These are phyloP conservation scores for Drosophila greeni DNA, from an alignment of 2,888 invertebrate species.

Conservation along the genomic window DNA sequence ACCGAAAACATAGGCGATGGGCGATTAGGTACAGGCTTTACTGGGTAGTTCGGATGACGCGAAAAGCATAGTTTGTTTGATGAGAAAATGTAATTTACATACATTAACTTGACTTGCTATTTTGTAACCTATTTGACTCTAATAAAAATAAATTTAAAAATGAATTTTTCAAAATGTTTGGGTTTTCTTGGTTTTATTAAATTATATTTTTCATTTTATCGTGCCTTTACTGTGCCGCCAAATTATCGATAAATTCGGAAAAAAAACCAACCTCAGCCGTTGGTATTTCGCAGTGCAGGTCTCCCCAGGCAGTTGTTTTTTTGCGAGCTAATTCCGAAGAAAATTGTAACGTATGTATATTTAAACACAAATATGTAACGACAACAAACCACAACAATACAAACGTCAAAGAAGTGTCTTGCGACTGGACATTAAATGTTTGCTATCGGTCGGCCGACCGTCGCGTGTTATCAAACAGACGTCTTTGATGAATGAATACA, in stretches of 20 bases:
- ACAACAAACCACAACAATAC: constrained; percentile 1
- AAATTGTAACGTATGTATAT: constrained; percentile 23
- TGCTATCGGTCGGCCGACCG: constrained; percentile 1
- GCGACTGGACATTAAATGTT: not conserved
- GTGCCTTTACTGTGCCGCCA: not conserved
- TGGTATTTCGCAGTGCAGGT: constrained; percentile 15
- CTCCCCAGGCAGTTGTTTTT: constrained; percentile 23
- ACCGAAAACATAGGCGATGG: not conserved
- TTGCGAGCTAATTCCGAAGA: constrained; percentile 5
- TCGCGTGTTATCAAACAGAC: constrained; percentile 15
- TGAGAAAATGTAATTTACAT: not conserved
- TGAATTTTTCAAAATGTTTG: fast-evolving
- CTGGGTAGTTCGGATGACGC: not conserved
- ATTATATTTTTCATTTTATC: not conserved
- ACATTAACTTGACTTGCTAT: not conserved
- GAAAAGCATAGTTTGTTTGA: not conserved
- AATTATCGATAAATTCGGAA: constrained; percentile 20
- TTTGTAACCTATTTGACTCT: not conserved
- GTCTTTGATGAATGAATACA: constrained; percentile 17
- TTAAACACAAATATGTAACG: not conserved
- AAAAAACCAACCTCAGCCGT: not conserved
- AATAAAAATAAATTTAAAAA: not conserved
- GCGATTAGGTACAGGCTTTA: not conserved
- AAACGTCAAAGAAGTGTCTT: not conserved
- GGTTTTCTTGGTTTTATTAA: not conserved